These are phyloP conservation scores for Ophonus ardosiacus DNA, from an alignment of 2,888 invertebrate species.

Conservation along the genomic window DNA sequence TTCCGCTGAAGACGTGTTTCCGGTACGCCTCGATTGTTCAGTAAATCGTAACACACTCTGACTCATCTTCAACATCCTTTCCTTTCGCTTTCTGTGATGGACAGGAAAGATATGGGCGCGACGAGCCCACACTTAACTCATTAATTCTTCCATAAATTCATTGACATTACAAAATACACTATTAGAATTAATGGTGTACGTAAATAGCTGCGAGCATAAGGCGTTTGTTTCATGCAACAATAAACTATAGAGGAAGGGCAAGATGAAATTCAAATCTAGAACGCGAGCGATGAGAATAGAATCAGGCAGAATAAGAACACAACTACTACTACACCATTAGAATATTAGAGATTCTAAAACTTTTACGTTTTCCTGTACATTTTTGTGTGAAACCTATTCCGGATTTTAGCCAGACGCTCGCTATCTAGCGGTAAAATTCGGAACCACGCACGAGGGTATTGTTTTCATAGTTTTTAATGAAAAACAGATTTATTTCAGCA, in stretches of 20 bases:
- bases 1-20: conserved; percentile 62
- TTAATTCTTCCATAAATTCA: conserved; percentile 51
- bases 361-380: too few species aligned
- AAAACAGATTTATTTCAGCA: too few species aligned
- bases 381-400: too few species aligned
- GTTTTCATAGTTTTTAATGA: too few species aligned
- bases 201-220: conserved; percentile 35
- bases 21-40: conserved; percentile 61
- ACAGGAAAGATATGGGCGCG: conserved; percentile 48
- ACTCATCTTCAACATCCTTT: conserved; percentile 49
- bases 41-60: conserved; percentile 58
- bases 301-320: too few species aligned
- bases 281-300: neutral
- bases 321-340: too few species aligned
- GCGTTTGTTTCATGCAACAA: conserved; percentile 38
- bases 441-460: too few species aligned
- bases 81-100: conserved; percentile 53
- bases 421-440: too few species aligned
- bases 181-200: conserved; percentile 48
- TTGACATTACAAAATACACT: conserved; percentile 49
- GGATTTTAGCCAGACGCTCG: too few species aligned
- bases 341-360: too few species aligned
- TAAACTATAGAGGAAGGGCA: conserved; percentile 27
- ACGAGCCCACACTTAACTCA: conserved; percentile 44
- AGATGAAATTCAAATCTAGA: conserved; percentile 34